These are phyloP conservation scores for Synergus laeviventris DNA, from an alignment of 2,888 invertebrate genomes.

Conservation along the genomic window DNA sequence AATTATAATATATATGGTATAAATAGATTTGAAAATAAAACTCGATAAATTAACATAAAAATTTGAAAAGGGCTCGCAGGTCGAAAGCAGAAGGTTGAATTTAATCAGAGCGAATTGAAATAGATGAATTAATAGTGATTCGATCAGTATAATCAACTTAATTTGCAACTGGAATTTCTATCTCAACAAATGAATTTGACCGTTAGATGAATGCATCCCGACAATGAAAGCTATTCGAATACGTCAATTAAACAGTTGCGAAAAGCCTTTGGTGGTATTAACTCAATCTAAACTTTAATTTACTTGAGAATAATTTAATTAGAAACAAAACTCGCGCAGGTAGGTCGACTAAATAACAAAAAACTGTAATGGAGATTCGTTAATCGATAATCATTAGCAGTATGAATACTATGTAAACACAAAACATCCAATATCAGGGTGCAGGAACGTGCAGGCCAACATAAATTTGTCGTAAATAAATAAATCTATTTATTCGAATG, in stretches of 20 bases:
- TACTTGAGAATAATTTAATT: slow-evolving; percentile 33
- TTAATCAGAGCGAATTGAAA: slow-evolving; percentile 32
- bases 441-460: slow-evolving; percentile 60
- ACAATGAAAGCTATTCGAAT: slow-evolving; percentile 39
- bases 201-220: slow-evolving; percentile 38
- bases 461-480: slow-evolving; percentile 73
- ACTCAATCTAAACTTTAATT: slow-evolving; percentile 39
- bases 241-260: slow-evolving; percentile 37
- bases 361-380: slow-evolving; percentile 62
- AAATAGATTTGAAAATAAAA: background rate
- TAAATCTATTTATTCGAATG: slow-evolving; percentile 70
- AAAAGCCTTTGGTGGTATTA: slow-evolving; percentile 28
- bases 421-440: slow-evolving; percentile 67
- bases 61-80: slow-evolving; percentile 1
- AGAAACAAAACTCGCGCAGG: slow-evolving; percentile 16
- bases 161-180: slow-evolving; percentile 35
- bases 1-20: slow-evolving; percentile 4
- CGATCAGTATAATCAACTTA: slow-evolving; percentile 39
- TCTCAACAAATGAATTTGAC: slow-evolving; percentile 38
- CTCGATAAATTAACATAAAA: background rate
- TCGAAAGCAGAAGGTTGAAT: slow-evolving; percentile 19
- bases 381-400: slow-evolving; percentile 72
- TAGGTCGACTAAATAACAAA: background rate
- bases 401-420: slow-evolving; percentile 65
- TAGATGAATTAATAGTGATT: slow-evolving; percentile 33